Conservation (phyloP, 2,888 invertebrate species). For the Meiosimyza decipiens region DNA sequence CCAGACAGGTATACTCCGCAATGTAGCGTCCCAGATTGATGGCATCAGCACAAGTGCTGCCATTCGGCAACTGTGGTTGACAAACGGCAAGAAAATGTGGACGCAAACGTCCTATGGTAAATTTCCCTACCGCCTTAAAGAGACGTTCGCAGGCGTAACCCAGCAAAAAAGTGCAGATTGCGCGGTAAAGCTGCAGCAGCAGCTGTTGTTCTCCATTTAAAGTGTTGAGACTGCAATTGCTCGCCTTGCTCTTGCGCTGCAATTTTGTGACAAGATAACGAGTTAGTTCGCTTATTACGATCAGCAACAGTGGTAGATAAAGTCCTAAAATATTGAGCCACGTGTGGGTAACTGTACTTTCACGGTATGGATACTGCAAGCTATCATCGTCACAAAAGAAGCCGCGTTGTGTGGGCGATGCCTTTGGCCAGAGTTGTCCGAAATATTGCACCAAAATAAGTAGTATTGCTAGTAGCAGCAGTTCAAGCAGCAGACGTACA, state of each 20-base stretch:
- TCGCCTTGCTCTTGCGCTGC: too few relatives aligned
- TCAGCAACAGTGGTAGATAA: conserved; percentile 44
- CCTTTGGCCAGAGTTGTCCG: neutral
- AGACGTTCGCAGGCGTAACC: conserved; percentile 45
- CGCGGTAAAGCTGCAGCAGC: conserved; percentile 42
- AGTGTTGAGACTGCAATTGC: too few relatives aligned
- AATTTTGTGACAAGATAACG: neutral
- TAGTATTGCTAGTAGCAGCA: conserved; percentile 1
- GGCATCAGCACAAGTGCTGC: conserved; percentile 45
- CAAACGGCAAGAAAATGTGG: conserved; percentile 56
- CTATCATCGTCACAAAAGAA: conserved; percentile 55
- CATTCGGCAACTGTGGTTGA: conserved; percentile 47
- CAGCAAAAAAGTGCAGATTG: conserved; percentile 48
- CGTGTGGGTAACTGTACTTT: conserved; percentile 45
- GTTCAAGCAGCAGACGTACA: neutral
- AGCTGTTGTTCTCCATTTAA: neutral
- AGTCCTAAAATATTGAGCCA: conserved; percentile 44
- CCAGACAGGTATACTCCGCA: conserved; percentile 34
- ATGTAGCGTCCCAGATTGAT: conserved; percentile 34
- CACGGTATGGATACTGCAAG: conserved; percentile 53
- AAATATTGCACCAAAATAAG: neutral
- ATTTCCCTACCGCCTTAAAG: conserved; percentile 50
- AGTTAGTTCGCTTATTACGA: conserved; percentile 46
- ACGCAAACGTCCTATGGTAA: conserved; percentile 51
- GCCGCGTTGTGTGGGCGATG: conserved; percentile 47